Percentiles rank a stretch among this genome's conserved stretches.
These are phyloP conservation scores for Sebastes oblongus DNA, from an alignment of 2,797 vertebrate species.

Conservation along the genomic window DNA sequence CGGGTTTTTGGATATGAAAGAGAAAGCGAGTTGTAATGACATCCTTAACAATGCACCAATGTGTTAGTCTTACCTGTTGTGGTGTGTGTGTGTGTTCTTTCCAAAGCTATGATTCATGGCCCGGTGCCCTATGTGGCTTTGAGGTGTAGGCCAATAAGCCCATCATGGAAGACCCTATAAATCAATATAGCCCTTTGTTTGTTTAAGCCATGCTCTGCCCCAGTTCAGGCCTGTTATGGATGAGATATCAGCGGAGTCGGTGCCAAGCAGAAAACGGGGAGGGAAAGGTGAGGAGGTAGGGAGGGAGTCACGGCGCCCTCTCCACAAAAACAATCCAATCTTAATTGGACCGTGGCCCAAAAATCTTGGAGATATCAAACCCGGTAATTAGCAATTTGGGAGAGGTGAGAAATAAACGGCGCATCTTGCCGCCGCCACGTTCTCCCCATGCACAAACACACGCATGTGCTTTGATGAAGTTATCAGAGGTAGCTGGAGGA, in stretches of 20 bases:
- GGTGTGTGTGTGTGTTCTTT: conserved; percentile 15
- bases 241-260: conserved; percentile 68
- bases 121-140: conserved; percentile 67
- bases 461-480: conserved; percentile 50
- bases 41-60: conserved; percentile 53
- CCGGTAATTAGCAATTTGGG: conserved; percentile 60
- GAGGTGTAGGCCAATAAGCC: conserved; percentile 74
- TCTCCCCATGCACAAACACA: neutral
- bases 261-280: conserved; percentile 56
- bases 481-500: conserved; percentile 59
- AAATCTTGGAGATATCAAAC: conserved; percentile 55
- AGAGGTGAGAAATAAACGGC: conserved; percentile 49
- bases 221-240: conserved; percentile 74
- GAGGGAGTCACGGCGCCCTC: conserved; percentile 29
- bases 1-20: conserved; percentile 37
- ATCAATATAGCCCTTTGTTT: conserved; percentile 79
- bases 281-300: neutral
- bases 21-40: conserved; percentile 47
- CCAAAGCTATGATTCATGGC: conserved; percentile 63
- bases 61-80: conserved; percentile 58
- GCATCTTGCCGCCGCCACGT: neutral
- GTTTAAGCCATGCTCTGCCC: conserved; percentile 70
- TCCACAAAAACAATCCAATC: conserved; percentile 57
- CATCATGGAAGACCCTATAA: conserved; percentile 78
- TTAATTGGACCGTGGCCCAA: conserved; percentile 59